Evolutionary conservation across 1,140 invertebrate genomes (phyloP), one percentile per base, ranked within the genome.

Genomic region (Lineus longissimus): DNA sequence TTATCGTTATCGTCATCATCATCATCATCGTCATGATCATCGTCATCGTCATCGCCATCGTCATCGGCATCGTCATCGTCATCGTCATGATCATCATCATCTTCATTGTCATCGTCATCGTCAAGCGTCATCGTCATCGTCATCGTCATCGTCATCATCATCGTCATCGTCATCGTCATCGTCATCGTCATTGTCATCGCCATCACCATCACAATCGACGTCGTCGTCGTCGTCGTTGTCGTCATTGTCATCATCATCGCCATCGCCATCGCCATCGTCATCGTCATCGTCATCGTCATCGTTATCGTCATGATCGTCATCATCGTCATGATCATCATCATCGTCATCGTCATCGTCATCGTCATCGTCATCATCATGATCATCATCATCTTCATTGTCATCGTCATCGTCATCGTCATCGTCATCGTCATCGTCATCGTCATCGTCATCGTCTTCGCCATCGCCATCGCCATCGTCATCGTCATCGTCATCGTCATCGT

Each of bases 301-400:
- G 23, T 59, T 40, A 59, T 59, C 59, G 30, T 61, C 59, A 61
- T 47, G 41, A 51, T 47, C 59, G 30, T 19, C 59, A 47, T 19
- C 59, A 51, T n/a, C n/a, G n/a, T n/a, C n/a, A n/a, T n/a, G n/a
- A n/a, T n/a, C n/a, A n/a, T n/a, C n/a, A n/a, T n/a, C 47, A n/a
- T n/a, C n/a, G n/a, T n/a, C n/a, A n/a, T n/a, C n/a, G n/a, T n/a
- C n/a, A n/a, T n/a, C n/a, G n/a, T 54, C 59, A 27, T 61, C 59
- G 29, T 19, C 41, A 60, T 25, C 59, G 47, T 25, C 33, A 60
- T 60, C 59, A 17, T 60, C 59, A 47, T 60, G 36, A 47, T 43
- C 59, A 6, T 61, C 27, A 13, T 45, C 30, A 1, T 45, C 36
- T 41, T 40, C 30, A 51, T 47, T 29, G 40, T 41, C 31, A 51